Evolutionary conservation across 2,797 vertebrate genomes (phyloP), one percentile per base, ranked within the genome.

Genomic region (Protonibea diacanthus): DNA sequence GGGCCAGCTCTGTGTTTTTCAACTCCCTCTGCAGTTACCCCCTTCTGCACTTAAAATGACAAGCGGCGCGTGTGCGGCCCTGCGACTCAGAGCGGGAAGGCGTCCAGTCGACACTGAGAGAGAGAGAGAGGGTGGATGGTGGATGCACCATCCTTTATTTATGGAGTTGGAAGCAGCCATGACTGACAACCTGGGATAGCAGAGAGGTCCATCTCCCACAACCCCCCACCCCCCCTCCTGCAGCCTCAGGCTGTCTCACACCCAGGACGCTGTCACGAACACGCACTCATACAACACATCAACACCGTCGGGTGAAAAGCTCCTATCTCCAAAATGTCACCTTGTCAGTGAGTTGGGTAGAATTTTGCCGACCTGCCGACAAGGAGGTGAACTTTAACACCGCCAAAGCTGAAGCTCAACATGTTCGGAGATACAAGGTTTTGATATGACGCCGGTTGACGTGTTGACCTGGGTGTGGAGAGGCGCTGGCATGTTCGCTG

Each of bases 131-230:
- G 58, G 59, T 56, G 82, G 86, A 38, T 38, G 78, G 78, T 69
- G 66, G 61, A 80, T 81, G 79, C 85, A 67, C 80, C 85, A 90
- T 93, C 66, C 86, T 90, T 93, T 94, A 94, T 95, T 94, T 91
- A 92, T 92, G 82, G 72, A 70, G 64, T 68, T 71, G 62, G 80
- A 85, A 82, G 78, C 71, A 59, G 56, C 80, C 27, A 49, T 89
- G 91, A 94, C 81, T 92, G 93, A 91, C 91, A 93, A 86, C 75
- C 71, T n/a, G 68, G 84, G 82, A 88, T 71, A 80, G 86, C 70
- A 88, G 75, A 91, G 68, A 86, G 82, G 74, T 83, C 86, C 78
- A 62, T 82, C 75, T 71, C 51, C 58, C 65, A 27, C 78, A 61
- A 53, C 74, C 17, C 17, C 33, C 33, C 2, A 38, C 33, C 33